A percentile compares a stretch with the other conserved stretches of the same genome.
Conservation (phyloP, 2,797 vertebrate genomes). For the Siniperca scherzeri region DNA sequence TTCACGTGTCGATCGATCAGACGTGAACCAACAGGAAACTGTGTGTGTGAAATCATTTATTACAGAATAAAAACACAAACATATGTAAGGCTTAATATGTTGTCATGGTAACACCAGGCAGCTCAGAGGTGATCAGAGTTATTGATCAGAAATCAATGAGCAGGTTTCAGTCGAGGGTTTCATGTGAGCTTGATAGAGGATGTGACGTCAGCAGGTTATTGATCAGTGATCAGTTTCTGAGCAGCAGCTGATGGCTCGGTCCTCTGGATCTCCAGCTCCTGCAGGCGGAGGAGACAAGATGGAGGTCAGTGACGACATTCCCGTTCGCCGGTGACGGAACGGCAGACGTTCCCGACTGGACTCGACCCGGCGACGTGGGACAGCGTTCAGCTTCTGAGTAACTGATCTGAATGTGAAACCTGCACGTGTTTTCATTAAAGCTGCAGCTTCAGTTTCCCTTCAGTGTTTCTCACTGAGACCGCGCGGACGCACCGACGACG, state of each 20-base stretch:
- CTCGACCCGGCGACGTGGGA: too few relatives aligned
- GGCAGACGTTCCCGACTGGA: too few relatives aligned
- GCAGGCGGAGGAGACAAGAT: neutral
- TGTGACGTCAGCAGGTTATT: neutral
- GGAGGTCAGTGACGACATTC: neutral
- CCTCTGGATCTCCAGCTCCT: neutral
- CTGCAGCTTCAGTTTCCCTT: too few relatives aligned
- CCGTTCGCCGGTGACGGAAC: too few relatives aligned
- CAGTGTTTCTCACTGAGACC: too few relatives aligned
- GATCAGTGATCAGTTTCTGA: neutral
- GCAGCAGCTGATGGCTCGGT: neutral
- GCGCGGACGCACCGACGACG: too few relatives aligned
- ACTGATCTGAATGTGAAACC: too few relatives aligned
- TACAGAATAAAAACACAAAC: neutral
- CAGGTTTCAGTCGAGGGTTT: neutral
- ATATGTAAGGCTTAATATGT: neutral
- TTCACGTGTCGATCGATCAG: too few relatives aligned
- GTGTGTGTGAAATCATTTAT: slow-evolving; percentile 7
- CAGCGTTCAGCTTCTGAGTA: too few relatives aligned
- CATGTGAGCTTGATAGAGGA: neutral
- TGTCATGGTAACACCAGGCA: neutral
- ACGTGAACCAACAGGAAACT: neutral
- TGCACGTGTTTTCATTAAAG: too few relatives aligned
- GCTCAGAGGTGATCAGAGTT: neutral
- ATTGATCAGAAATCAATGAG: neutral